Percentiles rank a stretch among this genome's conserved stretches.
Conservation (phyloP, 2,113 vertebrate genomes). For the Spea multiplicata region DNA sequence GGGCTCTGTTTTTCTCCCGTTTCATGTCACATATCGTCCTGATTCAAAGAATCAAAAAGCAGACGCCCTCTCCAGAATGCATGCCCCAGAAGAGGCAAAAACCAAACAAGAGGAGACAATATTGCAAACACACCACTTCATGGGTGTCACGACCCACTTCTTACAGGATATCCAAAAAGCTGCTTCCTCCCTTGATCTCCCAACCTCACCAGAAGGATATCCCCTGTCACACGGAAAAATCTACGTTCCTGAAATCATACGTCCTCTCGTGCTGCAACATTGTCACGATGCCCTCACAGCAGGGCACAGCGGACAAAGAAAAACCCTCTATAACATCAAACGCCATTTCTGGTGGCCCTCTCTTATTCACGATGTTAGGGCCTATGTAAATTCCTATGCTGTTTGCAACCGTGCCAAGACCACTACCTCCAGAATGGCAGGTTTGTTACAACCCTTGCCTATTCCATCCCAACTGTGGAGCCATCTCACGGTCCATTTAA, state of each 20-base stretch:
- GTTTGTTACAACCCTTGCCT: not conserved
- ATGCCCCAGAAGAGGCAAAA: not conserved
- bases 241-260: not conserved
- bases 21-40: not conserved
- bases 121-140: not conserved
- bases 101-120: not conserved
- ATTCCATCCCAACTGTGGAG: not conserved
- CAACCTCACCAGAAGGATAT: not conserved
- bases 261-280: not conserved
- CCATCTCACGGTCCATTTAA: not conserved
- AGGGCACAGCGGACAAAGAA: not conserved
- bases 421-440: not conserved
- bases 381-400: not conserved
- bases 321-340: not conserved
- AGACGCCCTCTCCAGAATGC: not conserved
- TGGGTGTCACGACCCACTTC: not conserved
- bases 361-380: not conserved
- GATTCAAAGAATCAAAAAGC: not conserved
- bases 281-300: not conserved
- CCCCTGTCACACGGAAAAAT: not conserved
- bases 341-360: constrained; percentile 16
- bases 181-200: not conserved
- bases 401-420: no score
- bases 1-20: not conserved
- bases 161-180: not conserved